Percentiles rank a stretch among this genome's conserved stretches.
These are phyloP conservation scores for Platycercus adscitus DNA, from an alignment of 2,113 vertebrate genomes.

Conservation along the genomic window DNA sequence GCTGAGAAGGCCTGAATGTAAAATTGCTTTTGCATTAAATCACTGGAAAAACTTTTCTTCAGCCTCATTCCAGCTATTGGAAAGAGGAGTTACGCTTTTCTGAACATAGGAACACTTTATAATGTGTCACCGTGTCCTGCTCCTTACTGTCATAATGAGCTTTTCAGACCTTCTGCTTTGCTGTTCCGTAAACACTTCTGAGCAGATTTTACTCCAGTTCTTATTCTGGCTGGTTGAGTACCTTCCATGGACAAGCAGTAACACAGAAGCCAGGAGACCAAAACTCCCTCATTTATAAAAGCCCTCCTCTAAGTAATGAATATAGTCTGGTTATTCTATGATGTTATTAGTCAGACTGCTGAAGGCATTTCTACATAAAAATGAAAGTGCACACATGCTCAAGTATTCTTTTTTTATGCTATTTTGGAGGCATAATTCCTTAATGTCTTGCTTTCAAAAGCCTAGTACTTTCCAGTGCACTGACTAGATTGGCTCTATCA, in stretches of 20 bases:
- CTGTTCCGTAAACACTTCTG: not conserved
- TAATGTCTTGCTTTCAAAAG: slow-evolving; percentile 1
- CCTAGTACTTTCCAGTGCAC: not conserved
- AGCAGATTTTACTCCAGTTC: not conserved
- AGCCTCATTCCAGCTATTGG: not conserved
- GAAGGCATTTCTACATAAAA: slow-evolving; percentile 30
- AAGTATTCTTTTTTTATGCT: slow-evolving; percentile 24
- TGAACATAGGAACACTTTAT: not conserved
- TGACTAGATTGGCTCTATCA: not conserved
- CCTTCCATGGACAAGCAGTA: not conserved
- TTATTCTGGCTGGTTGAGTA: not conserved
- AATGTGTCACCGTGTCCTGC: not conserved
- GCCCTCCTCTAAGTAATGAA: not conserved
- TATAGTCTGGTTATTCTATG: not conserved
- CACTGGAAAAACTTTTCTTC: not conserved
- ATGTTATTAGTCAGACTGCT: not conserved
- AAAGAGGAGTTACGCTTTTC: not conserved
- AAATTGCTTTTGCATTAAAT: not conserved
- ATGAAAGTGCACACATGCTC: not conserved
- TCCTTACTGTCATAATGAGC: not conserved
- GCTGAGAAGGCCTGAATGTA: not conserved
- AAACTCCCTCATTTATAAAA: not conserved
- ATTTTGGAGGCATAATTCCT: not conserved
- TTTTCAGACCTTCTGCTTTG: not conserved
- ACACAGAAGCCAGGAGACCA: not conserved